Conservation (phyloP, 2,113 vertebrate species). For the Microcebus jonahi region DNA sequence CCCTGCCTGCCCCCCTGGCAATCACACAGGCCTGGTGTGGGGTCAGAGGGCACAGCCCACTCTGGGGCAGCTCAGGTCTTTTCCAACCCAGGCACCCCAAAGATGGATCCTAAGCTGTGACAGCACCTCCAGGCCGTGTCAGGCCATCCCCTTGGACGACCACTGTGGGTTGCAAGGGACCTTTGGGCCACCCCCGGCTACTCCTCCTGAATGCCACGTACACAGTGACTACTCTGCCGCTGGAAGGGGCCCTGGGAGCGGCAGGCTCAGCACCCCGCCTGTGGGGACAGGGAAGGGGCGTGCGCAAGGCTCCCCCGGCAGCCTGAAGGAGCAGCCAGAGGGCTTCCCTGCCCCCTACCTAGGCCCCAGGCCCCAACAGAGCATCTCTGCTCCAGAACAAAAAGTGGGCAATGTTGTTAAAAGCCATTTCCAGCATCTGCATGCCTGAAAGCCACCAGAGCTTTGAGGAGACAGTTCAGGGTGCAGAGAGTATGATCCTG, state of each 20-base stretch:
- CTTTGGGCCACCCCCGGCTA: neutral
- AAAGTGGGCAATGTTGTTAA: neutral
- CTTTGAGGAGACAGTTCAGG: neutral
- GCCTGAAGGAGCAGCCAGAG: neutral
- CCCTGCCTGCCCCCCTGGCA: fast-evolving
- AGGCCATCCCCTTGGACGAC: neutral
- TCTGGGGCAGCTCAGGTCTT: neutral
- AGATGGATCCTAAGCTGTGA: neutral
- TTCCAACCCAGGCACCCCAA: neutral
- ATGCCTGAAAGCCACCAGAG: neutral
- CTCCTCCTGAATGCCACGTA: fast-evolving
- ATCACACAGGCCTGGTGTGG: neutral
- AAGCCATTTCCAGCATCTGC: neutral
- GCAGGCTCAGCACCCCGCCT: neutral
- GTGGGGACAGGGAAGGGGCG: neutral
- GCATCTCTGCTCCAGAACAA: neutral
- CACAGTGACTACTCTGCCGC: neutral
- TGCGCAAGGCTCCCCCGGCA: neutral
- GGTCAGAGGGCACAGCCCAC: neutral
- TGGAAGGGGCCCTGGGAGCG: neutral
- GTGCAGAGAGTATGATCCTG: neutral
- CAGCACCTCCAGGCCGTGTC: neutral
- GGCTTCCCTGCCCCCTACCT: neutral
- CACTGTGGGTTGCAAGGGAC: neutral
- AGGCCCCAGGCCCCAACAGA: neutral